Conservation (phyloP, 2,797 vertebrate genomes). For the Petrocephalus schoutedeni region DNA sequence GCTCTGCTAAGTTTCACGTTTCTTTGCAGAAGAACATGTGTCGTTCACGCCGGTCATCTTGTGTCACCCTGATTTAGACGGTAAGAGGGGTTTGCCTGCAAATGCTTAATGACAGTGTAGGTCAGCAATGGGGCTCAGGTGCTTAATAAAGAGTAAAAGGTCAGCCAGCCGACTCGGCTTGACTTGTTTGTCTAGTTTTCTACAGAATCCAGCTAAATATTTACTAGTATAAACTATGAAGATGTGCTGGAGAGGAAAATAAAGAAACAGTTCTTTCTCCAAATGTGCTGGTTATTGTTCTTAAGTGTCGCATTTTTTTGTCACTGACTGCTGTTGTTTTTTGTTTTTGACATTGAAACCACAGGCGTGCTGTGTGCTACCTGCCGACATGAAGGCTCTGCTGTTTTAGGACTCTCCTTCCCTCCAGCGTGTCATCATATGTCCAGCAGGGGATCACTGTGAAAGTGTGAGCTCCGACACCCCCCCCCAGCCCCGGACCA, state of each 20-base stretch:
- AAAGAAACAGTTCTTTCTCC: background rate
- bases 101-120: background rate
- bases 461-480: conserved; percentile 48
- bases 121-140: too few relatives aligned
- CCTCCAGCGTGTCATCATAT: background rate
- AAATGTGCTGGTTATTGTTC: too few relatives aligned
- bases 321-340: background rate
- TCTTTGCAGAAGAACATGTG: conserved; percentile 62
- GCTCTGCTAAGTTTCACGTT: background rate
- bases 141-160: background rate
- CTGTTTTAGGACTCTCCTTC: background rate
- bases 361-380: background rate
- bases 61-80: conserved; percentile 67
- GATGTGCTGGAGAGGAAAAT: background rate
- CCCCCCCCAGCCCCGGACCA: conserved; percentile 65
- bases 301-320: background rate
- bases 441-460: conserved; percentile 37
- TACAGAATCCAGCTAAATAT: background rate
- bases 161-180: background rate
- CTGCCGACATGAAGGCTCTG: background rate
- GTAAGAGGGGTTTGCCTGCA: conserved; percentile 47
- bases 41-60: conserved; percentile 60
- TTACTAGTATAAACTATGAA: background rate
- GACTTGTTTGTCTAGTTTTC: background rate
- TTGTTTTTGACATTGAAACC: background rate